Conservation (phyloP, 2,113 vertebrate species). For the Cercopithecus mona region DNA sequence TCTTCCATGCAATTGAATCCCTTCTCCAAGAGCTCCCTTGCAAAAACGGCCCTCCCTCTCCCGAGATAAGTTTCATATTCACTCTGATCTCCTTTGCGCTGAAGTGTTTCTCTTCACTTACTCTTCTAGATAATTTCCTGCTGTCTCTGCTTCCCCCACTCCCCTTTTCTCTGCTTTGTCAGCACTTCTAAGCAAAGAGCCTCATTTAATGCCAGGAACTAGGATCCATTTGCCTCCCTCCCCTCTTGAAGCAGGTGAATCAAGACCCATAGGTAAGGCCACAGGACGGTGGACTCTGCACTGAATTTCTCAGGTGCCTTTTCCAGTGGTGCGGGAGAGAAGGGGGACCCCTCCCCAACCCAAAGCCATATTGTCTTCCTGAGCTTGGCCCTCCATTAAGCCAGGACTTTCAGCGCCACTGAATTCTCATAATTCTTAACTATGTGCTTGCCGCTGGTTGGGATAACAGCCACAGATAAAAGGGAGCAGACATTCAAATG, state of each 20-base stretch:
- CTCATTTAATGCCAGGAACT: not conserved
- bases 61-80: not conserved
- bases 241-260: not conserved
- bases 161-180: not conserved
- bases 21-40: not conserved
- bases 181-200: conserved; percentile 30
- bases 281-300: not conserved
- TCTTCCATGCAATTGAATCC: conserved; percentile 49
- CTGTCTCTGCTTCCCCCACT: not conserved
- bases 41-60: not conserved
- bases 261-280: not conserved
- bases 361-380: not conserved
- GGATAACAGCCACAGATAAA: not conserved
- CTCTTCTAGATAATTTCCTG: not conserved
- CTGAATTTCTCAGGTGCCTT: not conserved
- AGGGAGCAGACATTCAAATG: not conserved
- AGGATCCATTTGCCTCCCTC: not conserved
- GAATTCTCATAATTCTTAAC: conserved; percentile 50
- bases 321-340: not conserved
- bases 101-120: not conserved
- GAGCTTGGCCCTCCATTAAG: conserved; percentile 15
- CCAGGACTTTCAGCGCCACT: not conserved
- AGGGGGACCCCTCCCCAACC: not conserved
- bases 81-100: not conserved
- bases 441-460: not conserved